phyloP scores from a whole-genome alignment of 1,140 invertebrate species.

The Archivesica marissinica region DNA sequence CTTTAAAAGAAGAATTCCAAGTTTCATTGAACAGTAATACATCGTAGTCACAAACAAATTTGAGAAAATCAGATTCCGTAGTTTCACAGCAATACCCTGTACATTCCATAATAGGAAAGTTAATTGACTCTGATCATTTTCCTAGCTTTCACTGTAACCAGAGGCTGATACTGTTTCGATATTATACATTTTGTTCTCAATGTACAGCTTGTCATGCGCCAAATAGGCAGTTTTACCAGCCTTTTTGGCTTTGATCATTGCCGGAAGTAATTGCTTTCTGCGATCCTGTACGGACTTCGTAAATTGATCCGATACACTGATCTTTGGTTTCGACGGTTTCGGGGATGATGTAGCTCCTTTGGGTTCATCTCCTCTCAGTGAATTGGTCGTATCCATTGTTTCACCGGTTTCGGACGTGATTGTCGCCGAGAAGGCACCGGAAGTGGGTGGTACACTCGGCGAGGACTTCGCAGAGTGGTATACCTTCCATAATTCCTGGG shows the following conservation, averaged over 20 bases:
- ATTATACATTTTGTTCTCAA: constrained; percentile 36
- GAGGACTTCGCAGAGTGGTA: not conserved
- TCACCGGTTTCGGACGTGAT: too few species aligned
- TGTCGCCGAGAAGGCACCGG: not conserved
- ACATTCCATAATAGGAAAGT: constrained; percentile 41
- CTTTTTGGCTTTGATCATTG: constrained; percentile 31
- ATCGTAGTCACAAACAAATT: constrained; percentile 38
- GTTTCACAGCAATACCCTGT: constrained; percentile 7
- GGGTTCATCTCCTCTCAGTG: not conserved
- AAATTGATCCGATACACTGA: constrained; percentile 7
- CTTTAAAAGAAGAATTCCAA: constrained; percentile 5
- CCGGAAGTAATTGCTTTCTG: not conserved
- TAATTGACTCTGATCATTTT: constrained; percentile 13
- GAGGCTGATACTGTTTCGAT: not conserved
- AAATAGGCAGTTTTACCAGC: not conserved
- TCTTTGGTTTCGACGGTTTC: not conserved
- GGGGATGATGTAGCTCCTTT: too few species aligned
- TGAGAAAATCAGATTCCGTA: constrained; percentile 35
- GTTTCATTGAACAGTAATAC: constrained; percentile 37
- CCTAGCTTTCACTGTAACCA: not conserved
- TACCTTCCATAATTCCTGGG: not conserved
- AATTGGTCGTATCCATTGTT: not conserved
- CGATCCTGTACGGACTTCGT: not conserved
- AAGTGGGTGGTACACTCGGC: not conserved
- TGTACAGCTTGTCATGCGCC: not conserved